Percentiles rank a stretch among this genome's conserved stretches.
Evolutionary conservation across 2,888 invertebrate species (phyloP).

Genomic region (Halictus ligatus): DNA sequence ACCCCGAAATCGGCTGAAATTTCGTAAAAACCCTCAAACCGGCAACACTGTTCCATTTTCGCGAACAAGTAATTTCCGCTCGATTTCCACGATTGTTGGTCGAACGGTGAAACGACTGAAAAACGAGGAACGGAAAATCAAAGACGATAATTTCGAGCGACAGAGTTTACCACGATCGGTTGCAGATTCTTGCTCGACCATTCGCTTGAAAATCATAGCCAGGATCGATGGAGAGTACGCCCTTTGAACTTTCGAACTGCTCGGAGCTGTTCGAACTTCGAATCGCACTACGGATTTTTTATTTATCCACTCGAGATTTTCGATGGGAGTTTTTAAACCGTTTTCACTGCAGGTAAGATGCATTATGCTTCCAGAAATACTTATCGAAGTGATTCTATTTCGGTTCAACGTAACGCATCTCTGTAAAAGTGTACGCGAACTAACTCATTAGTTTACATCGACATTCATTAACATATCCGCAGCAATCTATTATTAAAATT

Average conservation of each 20-base stretch:
- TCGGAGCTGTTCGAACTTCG: not conserved
- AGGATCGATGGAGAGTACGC: not conserved
- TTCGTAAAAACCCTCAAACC: conserved; percentile 7
- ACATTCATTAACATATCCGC: not conserved
- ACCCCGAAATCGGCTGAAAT: not conserved
- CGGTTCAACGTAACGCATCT: not conserved
- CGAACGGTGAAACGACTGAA: not conserved
- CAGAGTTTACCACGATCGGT: not conserved
- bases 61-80: conserved; percentile 50
- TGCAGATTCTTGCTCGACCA: not conserved
- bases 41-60: not conserved
- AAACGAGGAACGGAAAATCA: not conserved
- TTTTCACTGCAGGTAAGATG: not conserved
- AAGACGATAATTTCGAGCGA: too few relatives aligned
- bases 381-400: too few relatives aligned
- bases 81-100: not conserved
- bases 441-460: too few relatives aligned
- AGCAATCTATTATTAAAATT: not conserved
- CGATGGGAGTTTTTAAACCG: not conserved
- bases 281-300: not conserved
- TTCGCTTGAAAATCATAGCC: not conserved
- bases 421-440: too few relatives aligned
- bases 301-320: not conserved
- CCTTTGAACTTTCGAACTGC: not conserved
- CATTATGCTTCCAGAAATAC: not conserved